These are phyloP conservation scores for Tortrix viridana DNA, from an alignment of 2,888 invertebrate genomes.

Conservation along the genomic window DNA sequence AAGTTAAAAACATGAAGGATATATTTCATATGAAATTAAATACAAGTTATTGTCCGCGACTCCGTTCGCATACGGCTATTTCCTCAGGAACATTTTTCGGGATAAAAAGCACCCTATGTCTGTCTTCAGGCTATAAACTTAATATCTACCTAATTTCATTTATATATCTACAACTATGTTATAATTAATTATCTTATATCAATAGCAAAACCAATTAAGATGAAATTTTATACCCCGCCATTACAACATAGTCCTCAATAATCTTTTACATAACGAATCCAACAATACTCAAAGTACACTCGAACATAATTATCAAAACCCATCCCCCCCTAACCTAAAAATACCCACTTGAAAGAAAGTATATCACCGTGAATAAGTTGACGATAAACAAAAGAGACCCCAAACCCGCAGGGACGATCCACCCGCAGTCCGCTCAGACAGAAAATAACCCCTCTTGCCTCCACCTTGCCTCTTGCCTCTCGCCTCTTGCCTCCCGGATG, in stretches of 20 bases:
- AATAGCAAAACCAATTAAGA: no score
- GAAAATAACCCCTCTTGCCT: conserved; percentile 58
- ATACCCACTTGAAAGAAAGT: conserved; percentile 55
- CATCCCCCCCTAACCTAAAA: conserved; percentile 48
- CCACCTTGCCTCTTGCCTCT: conserved; percentile 44
- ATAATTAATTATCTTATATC: no score
- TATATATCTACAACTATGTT: no score
- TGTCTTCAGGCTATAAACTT: no score
- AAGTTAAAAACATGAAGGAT: no score
- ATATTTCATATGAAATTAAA: no score
- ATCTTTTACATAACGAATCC: background rate
- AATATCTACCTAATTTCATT: no score
- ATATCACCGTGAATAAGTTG: conserved; percentile 63
- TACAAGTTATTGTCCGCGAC: no score
- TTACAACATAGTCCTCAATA: background rate
- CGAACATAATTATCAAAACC: conserved; percentile 42
- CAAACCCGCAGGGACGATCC: conserved; percentile 60
- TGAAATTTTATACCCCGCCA: no score
- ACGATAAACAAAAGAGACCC: conserved; percentile 72
- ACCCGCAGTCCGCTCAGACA: conserved; percentile 53
- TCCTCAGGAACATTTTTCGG: no score
- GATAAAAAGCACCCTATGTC: no score
- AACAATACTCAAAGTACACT: conserved; percentile 41
- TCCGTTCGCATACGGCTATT: no score
- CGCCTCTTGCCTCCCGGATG: conserved; percentile 62